phyloP scores from a whole-genome alignment of 2,888 invertebrate species.

The Lithophane semibrunnea region DNA sequence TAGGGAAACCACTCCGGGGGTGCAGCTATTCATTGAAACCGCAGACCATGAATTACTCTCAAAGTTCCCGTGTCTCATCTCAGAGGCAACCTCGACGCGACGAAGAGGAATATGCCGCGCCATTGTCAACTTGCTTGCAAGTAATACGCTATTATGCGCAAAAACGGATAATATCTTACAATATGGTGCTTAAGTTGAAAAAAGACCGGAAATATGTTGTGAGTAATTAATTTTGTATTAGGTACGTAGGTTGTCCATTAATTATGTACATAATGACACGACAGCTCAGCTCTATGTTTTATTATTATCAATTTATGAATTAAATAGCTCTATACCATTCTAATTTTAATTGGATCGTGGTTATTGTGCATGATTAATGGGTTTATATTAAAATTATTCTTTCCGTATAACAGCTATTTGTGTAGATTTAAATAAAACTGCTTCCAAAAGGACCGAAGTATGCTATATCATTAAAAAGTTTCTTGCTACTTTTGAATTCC shows the following conservation, averaged over 20 bases:
- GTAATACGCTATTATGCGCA: slow-evolving; percentile 21
- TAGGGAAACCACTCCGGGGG: slow-evolving; percentile 56
- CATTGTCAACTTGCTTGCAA: slow-evolving; percentile 67
- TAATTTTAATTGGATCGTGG: slow-evolving; percentile 52
- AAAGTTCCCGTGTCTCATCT: slow-evolving; percentile 69
- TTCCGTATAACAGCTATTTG: slow-evolving; percentile 28
- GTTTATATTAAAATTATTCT: slow-evolving; percentile 37
- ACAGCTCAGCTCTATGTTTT: slow-evolving; percentile 29
- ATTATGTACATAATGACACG: slow-evolving; percentile 31
- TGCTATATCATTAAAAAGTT: slow-evolving; percentile 66
- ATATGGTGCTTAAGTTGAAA: background rate
- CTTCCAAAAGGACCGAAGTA: slow-evolving; percentile 40
- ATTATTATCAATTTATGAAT: slow-evolving; percentile 41
- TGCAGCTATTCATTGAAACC: slow-evolving; percentile 76
- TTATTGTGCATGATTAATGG: slow-evolving; percentile 51
- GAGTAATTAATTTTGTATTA: slow-evolving; percentile 7
- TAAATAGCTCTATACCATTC: slow-evolving; percentile 33
- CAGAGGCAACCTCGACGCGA: slow-evolving; percentile 58
- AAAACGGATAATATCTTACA: slow-evolving; percentile 22
- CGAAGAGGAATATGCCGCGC: slow-evolving; percentile 66
- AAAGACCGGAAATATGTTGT: background rate
- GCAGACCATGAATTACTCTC: slow-evolving; percentile 71
- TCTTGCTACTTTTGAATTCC: slow-evolving; percentile 60
- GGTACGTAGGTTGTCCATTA: slow-evolving; percentile 14
- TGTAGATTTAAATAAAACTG: slow-evolving; percentile 35